Percentiles rank a stretch among this genome's conserved stretches.
phyloP scores from a whole-genome alignment of 2,888 invertebrate genomes.

The Gymnosoma rotundatum region DNA sequence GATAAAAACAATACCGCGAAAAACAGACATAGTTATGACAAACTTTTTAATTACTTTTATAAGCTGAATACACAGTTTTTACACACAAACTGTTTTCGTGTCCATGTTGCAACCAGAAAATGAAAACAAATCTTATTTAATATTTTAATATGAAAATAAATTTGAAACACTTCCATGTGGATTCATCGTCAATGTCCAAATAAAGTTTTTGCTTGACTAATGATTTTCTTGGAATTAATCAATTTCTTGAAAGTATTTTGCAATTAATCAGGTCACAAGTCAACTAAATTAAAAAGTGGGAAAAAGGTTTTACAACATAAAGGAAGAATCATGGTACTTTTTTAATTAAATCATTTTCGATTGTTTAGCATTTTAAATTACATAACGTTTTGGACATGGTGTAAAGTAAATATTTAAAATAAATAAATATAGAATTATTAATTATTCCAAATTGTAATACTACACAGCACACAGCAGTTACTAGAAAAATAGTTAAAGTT shows the following conservation, averaged over 20 bases:
- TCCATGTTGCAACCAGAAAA: conserved; percentile 23
- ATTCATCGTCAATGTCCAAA: too few relatives aligned
- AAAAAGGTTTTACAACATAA: too few relatives aligned
- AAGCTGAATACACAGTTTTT: conserved; percentile 60
- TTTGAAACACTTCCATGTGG: too few relatives aligned
- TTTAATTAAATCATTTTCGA: not conserved
- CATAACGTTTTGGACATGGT: not conserved
- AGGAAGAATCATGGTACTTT: too few relatives aligned
- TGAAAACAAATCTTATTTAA: conserved; percentile 52
- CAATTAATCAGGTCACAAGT: too few relatives aligned
- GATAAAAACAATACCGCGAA: not conserved
- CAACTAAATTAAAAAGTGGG: too few relatives aligned
- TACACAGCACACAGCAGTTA: conserved; percentile 20
- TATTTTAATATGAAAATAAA: not conserved
- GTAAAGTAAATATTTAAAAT: conserved; percentile 22
- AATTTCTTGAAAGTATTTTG: too few relatives aligned
- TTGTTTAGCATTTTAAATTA: not conserved
- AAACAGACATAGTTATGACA: conserved; percentile 51
- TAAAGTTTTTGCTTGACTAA: too few relatives aligned
- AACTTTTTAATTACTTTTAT: conserved; percentile 71
- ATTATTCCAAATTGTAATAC: conserved; percentile 1
- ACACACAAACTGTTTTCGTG: conserved; percentile 11
- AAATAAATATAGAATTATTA: conserved; percentile 25
- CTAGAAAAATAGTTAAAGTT: conserved; percentile 15
- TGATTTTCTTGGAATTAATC: too few relatives aligned